Conservation (phyloP, 1,140 invertebrate species). For the Himalopsyche phryganea region DNA sequence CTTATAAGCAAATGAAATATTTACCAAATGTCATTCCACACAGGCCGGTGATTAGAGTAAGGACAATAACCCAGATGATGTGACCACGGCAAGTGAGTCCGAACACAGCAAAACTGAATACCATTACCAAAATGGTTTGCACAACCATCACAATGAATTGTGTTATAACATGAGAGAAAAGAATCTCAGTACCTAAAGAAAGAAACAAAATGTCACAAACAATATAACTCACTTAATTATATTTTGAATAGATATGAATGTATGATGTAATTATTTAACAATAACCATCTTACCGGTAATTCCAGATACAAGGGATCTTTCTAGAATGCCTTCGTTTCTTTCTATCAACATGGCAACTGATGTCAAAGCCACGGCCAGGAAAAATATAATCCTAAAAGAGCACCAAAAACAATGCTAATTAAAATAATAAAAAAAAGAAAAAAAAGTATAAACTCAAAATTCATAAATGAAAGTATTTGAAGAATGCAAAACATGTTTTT, state of each 20-base stretch:
- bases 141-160: constrained; percentile 86
- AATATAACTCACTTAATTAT: background rate
- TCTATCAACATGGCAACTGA: constrained; percentile 89
- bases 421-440: background rate
- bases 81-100: constrained; percentile 76
- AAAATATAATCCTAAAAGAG: constrained; percentile 81
- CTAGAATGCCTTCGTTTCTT: constrained; percentile 84
- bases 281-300: constrained; percentile 56
- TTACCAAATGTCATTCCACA: constrained; percentile 92
- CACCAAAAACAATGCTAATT: constrained; percentile 26
- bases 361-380: constrained; percentile 88
- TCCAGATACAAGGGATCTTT: constrained; percentile 81
- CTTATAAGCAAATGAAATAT: no score
- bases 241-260: no score
- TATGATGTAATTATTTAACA: no score
- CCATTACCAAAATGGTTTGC: constrained; percentile 77
- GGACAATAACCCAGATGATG: constrained; percentile 67
- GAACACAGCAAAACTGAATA: constrained; percentile 81
- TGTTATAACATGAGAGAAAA: constrained; percentile 79
- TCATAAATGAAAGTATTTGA: no score
- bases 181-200: constrained; percentile 59
- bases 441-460: no score
- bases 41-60: constrained; percentile 79
- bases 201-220: constrained; percentile 1
- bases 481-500: no score